phyloP scores from a whole-genome alignment of 2,888 invertebrate species.

The Torymus tubicola region DNA sequence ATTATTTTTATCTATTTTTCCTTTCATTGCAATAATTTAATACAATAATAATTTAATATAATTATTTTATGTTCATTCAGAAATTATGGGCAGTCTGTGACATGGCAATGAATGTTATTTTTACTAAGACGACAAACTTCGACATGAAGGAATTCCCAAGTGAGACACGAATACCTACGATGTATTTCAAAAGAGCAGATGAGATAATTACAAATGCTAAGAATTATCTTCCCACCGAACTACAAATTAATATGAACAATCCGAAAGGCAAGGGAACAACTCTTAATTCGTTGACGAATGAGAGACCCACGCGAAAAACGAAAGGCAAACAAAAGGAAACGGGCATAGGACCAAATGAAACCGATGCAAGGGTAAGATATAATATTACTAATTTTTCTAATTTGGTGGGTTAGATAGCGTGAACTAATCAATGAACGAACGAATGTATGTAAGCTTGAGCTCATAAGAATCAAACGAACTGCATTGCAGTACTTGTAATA shows the following conservation, averaged over 20 bases:
- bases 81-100: slow-evolving; percentile 98
- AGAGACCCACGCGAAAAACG: slow-evolving; percentile 73
- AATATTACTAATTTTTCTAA: slow-evolving; percentile 54
- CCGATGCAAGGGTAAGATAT: slow-evolving; percentile 79
- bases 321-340: slow-evolving; percentile 78
- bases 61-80: slow-evolving; percentile 76
- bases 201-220: slow-evolving; percentile 85
- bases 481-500: slow-evolving; percentile 55
- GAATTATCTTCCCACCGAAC: slow-evolving; percentile 89
- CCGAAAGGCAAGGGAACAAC: slow-evolving; percentile 70
- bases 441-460: slow-evolving; percentile 50
- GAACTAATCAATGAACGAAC: slow-evolving; percentile 57
- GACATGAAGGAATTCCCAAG: slow-evolving; percentile 93
- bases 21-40: not conserved
- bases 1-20: not conserved
- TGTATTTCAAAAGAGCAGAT: slow-evolving; percentile 90
- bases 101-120: slow-evolving; percentile 92
- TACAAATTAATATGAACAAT: slow-evolving; percentile 81
- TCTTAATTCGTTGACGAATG: slow-evolving; percentile 73
- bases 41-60: not conserved
- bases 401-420: slow-evolving; percentile 41
- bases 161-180: slow-evolving; percentile 91
- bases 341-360: slow-evolving; percentile 79
- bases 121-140: slow-evolving; percentile 90
- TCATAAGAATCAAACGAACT: slow-evolving; percentile 38